Evolutionary conservation across 2,113 vertebrate species (phyloP).

Genomic region (Bambusicola thoracicus): DNA sequence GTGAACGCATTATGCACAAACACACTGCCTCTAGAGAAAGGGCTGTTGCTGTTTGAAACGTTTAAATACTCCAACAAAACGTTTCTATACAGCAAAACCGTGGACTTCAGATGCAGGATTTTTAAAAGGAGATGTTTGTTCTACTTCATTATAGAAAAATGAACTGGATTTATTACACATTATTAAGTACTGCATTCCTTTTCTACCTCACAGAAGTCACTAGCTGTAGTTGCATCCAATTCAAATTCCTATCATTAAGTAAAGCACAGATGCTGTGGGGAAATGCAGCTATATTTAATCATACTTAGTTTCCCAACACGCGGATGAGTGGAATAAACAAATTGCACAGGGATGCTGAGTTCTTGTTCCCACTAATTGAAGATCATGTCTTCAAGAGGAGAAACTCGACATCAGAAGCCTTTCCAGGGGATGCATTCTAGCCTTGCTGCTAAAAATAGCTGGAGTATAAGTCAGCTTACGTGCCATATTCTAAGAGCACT

Average conservation of each 20-base stretch:
- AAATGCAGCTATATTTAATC: not conserved
- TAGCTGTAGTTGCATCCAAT: not conserved
- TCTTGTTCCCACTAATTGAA: slow-evolving; percentile 38
- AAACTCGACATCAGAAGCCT: not conserved
- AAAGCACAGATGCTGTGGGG: not conserved
- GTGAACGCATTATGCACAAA: not conserved
- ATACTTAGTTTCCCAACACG: not conserved
- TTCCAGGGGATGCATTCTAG: slow-evolving; percentile 26
- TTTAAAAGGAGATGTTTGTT: not conserved
- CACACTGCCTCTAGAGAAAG: not conserved
- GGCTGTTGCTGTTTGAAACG: not conserved
- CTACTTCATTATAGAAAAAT: not conserved
- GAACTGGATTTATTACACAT: not conserved
- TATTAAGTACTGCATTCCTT: not conserved
- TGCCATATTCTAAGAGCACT: not conserved
- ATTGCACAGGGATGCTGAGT: not conserved
- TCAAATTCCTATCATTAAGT: not conserved
- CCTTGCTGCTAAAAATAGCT: slow-evolving; percentile 24
- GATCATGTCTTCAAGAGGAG: slow-evolving; percentile 20
- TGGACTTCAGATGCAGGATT: not conserved
- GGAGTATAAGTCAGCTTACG: not conserved
- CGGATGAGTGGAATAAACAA: slow-evolving; percentile 26
- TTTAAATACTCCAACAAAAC: not conserved
- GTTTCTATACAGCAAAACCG: not conserved
- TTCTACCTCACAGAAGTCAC: not conserved